Base-by-base conservation (phyloP, 2,797 vertebrate genomes). In the Enteromius treurensis region DNA sequence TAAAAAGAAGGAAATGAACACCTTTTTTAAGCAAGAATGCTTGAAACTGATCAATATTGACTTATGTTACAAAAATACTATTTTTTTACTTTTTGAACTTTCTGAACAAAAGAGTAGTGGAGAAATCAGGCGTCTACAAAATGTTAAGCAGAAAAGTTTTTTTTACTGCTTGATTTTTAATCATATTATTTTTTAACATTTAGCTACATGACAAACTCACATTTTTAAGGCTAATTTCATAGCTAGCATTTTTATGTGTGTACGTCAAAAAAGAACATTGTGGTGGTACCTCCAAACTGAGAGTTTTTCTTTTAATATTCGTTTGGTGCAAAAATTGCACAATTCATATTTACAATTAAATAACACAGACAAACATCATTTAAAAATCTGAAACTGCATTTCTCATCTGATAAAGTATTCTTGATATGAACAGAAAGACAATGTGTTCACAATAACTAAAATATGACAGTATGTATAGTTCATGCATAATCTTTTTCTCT, bases 401-500 rank as follows among this genome's bases (percentile, higher is more conserved):
- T 58, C 9, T 58, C 3, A 23, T 55, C 21, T 58, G n/a, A 58
- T 58, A 58, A 11, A 23, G 9, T 4, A 11, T 10, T 58, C 53
- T 58, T 58, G 53, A 55, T 55, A n/a, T 10, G n/a, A 23, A 58
- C 53, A 23, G 55, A 58, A 58, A 58, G 9, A 58, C 32, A 32
- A 55, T 55, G 53, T n/a, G 10, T 23, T 58, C 55, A 58, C 9
- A 23, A 58, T 58, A 58, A 58, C 10, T 23, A 11, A 23, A 58
- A 58, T 58, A 11, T 58, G 53, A 58, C 53, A 58, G 53, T 58
- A 58, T 58, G 21, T 23, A 58, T 58, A 58, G n/a, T 58, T 60
- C 23, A 74, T 69, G 10, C 29, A 7, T 60, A 13, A 9, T 47
- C 40, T 51, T 74, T 75, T 42, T 26, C 68, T 64, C 65, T 84